Evolutionary conservation across 2,797 vertebrate species (phyloP).

Genomic region (Microhierax caerulescens): DNA sequence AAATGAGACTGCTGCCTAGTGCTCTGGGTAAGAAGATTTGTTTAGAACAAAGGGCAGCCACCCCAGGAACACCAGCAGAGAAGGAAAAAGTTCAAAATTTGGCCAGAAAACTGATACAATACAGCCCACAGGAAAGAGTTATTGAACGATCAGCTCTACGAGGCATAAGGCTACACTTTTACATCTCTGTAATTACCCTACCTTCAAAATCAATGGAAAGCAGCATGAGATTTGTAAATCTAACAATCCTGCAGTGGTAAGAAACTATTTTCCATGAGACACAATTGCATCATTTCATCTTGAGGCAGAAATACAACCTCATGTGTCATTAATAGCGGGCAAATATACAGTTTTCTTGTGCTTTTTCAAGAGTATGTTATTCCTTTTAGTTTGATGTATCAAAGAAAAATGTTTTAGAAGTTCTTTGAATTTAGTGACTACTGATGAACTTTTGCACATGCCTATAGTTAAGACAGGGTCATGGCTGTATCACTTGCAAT

Average conservation of each 20-base stretch:
- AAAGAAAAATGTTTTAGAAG: neutral
- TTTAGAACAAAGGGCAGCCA: neutral
- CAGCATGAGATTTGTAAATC: neutral
- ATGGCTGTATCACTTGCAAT: neutral
- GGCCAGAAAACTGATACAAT: neutral
- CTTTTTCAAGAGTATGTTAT: neutral
- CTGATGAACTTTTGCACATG: neutral
- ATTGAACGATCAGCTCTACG: neutral
- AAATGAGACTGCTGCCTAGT: neutral
- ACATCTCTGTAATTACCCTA: neutral
- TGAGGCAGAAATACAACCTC: neutral
- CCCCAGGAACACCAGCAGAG: neutral
- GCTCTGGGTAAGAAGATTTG: neutral
- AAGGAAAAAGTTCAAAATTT: neutral
- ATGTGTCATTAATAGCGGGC: neutral
- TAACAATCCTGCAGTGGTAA: neutral
- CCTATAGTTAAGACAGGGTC: neutral
- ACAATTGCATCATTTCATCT: constrained; percentile 6
- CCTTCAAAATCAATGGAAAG: neutral
- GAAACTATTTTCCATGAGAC: neutral
- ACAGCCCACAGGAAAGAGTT: neutral
- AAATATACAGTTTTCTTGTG: neutral
- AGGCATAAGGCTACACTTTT: neutral
- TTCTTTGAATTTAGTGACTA: neutral
- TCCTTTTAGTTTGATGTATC: neutral